Conservation (phyloP, 2,888 invertebrate genomes). For the Tinea trinotella region DNA sequence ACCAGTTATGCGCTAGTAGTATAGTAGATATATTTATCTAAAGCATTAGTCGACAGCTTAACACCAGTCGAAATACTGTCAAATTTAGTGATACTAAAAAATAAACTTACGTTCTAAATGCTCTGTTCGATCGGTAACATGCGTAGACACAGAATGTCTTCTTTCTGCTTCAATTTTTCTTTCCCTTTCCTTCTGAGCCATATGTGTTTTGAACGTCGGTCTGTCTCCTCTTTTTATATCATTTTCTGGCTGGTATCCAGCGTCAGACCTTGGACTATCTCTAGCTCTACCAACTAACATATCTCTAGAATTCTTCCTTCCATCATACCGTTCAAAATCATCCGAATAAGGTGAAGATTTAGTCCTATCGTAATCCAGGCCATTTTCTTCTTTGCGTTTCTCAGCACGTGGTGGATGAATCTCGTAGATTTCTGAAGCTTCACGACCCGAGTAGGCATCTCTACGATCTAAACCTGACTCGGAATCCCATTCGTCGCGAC, state of each 20-base stretch:
- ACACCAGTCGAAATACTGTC: no score
- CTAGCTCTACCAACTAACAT: conserved; percentile 62
- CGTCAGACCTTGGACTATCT: conserved; percentile 60
- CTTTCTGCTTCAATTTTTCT: conserved; percentile 78
- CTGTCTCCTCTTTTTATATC: conserved; percentile 61
- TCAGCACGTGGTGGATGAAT: conserved; percentile 52
- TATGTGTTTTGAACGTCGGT: conserved; percentile 81
- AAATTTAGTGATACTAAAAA: no score
- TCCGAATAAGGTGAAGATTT: conserved; percentile 55
- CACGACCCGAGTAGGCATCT: conserved; percentile 54
- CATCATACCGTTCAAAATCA: conserved; percentile 61
- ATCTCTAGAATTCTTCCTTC: conserved; percentile 63
- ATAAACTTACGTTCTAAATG: conserved; percentile 59
- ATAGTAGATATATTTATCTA: no score
- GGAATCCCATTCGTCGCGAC: conserved; percentile 63
- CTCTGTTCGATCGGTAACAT: conserved; percentile 79
- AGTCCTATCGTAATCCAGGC: conserved; percentile 44
- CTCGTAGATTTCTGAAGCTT: conserved; percentile 63
- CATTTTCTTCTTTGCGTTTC: conserved; percentile 50
- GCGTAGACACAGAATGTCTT: conserved; percentile 82
- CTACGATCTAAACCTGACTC: conserved; percentile 53
- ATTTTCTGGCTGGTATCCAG: conserved; percentile 42
- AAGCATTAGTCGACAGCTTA: no score
- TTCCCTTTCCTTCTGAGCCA: conserved; percentile 77
- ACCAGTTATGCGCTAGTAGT: no score